Base-by-base conservation (phyloP, 2,113 vertebrate genomes). In the Chionodraco myersi region DNA sequence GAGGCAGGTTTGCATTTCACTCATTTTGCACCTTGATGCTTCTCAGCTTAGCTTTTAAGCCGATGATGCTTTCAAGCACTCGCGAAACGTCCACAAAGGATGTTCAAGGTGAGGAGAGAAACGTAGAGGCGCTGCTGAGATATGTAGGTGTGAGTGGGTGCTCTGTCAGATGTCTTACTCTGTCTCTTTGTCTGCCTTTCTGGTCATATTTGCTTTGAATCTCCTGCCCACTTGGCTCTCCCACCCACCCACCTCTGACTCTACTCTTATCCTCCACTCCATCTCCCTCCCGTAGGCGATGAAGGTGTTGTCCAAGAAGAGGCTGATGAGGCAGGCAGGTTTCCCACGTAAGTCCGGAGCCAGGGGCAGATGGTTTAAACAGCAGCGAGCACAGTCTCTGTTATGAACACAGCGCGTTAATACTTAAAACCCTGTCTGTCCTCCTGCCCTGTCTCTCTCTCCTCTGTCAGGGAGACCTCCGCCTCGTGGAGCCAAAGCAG, bases 271-370 rank as follows among this genome's bases (percentile, higher is more conserved):
- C 58, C 36, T 16, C 62, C 49, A 36, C 23, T 71, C 70, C 49
- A 15, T 75, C 51, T 69, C 51, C 70, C 89, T 85, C 69, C 77
- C 86, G 51, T 87, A 99, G 98, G 98, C 98, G 72, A 99, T 99
- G 98, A 99, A 99, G 91, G 97, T 99, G 83, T 94, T 99, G 84
- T 99, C 98, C 84, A 99, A 99, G 92, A 99, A 96, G 94, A 97
- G 96, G 91, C 93, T 99, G 93, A 97, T 99, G 96, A 96, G 98
- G 56, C 98, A 99, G 91, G 98, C 98, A 0, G 98, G 98, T 56
- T 99, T 99, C 82, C 98, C 98, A 77, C 97, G 98, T 99, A 96
- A 98, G 98, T 96, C 77, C 71, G 47, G 59, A 82, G 47, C 78
- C 70, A 77, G 54, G 6, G 30, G 47, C 89, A 87, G 91, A 89